These are phyloP conservation scores for Hystrix brachyura DNA, from an alignment of 2,113 vertebrate species.

Conservation along the genomic window DNA sequence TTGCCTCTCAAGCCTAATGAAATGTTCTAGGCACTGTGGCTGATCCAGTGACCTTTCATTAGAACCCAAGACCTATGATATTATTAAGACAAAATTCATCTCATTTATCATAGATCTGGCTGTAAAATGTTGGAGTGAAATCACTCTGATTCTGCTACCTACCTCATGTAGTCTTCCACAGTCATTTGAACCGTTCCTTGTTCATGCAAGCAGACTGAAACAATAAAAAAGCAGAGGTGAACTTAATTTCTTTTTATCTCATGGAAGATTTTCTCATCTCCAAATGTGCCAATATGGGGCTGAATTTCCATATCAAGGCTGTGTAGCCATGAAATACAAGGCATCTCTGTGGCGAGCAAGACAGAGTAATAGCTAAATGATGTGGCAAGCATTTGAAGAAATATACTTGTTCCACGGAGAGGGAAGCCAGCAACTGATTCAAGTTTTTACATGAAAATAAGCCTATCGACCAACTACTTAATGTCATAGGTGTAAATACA, in stretches of 20 bases:
- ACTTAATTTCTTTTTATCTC: neutral
- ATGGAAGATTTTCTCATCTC: neutral
- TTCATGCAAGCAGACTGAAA: slow-evolving; percentile 86
- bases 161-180: slow-evolving; percentile 89
- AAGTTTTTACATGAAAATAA: slow-evolving; percentile 37
- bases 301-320: neutral
- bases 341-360: slow-evolving; percentile 41
- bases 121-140: neutral
- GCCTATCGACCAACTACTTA: slow-evolving; percentile 46
- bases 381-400: neutral
- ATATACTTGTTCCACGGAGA: neutral
- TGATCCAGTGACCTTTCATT: neutral
- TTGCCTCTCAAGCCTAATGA: neutral
- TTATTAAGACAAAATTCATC: neutral
- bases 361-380: neutral
- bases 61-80: neutral
- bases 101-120: neutral
- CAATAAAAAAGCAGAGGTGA: slow-evolving; percentile 20
- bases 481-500: neutral
- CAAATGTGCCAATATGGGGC: neutral
- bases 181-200: slow-evolving; percentile 85
- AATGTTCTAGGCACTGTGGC: neutral
- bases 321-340: neutral
- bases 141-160: slow-evolving; percentile 74
- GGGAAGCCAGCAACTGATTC: neutral